Evolutionary conservation across 1,140 invertebrate genomes (phyloP).

Genomic region (Drosophila baimaii): DNA sequence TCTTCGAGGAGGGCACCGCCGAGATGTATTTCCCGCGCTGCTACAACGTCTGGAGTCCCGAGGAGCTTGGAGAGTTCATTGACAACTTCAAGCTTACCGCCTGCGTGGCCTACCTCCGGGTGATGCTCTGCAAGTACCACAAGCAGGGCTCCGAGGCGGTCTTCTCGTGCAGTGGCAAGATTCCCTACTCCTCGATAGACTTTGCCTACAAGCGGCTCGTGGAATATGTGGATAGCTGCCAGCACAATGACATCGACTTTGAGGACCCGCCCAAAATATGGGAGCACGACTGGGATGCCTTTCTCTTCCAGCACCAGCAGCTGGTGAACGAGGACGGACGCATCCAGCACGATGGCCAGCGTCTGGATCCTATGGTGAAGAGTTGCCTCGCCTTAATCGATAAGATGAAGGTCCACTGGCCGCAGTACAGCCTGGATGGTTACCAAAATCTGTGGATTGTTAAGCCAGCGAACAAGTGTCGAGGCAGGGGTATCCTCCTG

Average conservation of each 20-base stretch:
- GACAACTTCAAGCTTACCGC: slow-evolving; percentile 95
- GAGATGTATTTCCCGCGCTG: slow-evolving; percentile 93
- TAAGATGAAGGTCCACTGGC: slow-evolving; percentile 88
- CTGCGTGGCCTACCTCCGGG: slow-evolving; percentile 92
- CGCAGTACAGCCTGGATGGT: slow-evolving; percentile 93
- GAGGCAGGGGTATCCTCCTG: slow-evolving; percentile 94
- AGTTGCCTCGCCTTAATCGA: slow-evolving; percentile 84
- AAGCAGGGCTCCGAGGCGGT: slow-evolving; percentile 86
- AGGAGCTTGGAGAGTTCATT: slow-evolving; percentile 94
- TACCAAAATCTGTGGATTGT: slow-evolving; percentile 96
- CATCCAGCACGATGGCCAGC: slow-evolving; percentile 79
- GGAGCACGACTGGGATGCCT: slow-evolving; percentile 94
- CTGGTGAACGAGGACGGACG: slow-evolving; percentile 88
- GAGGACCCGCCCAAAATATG: slow-evolving; percentile 88
- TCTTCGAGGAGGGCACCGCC: slow-evolving; percentile 91
- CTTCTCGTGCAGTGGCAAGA: slow-evolving; percentile 87
- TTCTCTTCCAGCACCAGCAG: slow-evolving; percentile 90
- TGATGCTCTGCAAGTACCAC: slow-evolving; percentile 87
- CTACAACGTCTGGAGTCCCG: slow-evolving; percentile 93
- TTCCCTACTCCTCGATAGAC: slow-evolving; percentile 90
- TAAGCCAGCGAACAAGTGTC: slow-evolving; percentile 96
- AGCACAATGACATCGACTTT: slow-evolving; percentile 94
- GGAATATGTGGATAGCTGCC: slow-evolving; percentile 90
- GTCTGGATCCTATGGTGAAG: slow-evolving; percentile 79
- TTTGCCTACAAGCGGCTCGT: slow-evolving; percentile 91